Base-by-base conservation (phyloP, 2,888 invertebrate genomes). In the Netelia fuscicornis region DNA sequence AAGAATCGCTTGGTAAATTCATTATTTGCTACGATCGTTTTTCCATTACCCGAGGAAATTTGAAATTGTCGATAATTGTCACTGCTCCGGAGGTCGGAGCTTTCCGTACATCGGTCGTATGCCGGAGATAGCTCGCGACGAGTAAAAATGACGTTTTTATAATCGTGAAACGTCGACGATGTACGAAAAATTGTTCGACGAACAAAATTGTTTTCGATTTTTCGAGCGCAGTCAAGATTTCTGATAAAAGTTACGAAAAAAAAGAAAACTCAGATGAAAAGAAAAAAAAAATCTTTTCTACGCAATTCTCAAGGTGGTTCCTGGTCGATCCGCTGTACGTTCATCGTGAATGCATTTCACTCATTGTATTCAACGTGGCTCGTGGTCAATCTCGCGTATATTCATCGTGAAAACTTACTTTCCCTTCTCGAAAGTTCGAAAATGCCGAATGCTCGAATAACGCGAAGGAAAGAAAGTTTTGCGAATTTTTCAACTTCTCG, bases 31-130 rank as follows among this genome's bases (percentile, higher is more conserved):
- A 5, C 71, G 37, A 83, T 78, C 58, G 52, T 64, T 64, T 68
- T 64, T 42, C 25, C 64, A 75, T 83, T 75, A 79, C 70, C 44
- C 23, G 30, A 5, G 74, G 75, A 25, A 75, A 44, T 74, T 83
- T 75, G 79, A 64, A 83, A 79, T 11, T 74, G 64, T 37, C 71
- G 72, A 52, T 79, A 75, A 75, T 70, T 75, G 25, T 30, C 71
- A 17, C 17, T n/a, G 10, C 11, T 13, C 37, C 17, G 8, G 25
- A 11, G 68, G 25, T 58, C 25, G 37, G 11, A 56, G 30, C 17
- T 13, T 52, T 13, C n/a, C 11, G 48, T 13, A 48, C 10, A 11
- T 13, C 10, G 48, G 48, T 2, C 13, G 48, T 48, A 48, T 48
- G 48, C 13, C 11, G 48, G 48, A 48, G 48, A 13, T 13, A 48